These are phyloP conservation scores for Heliangelus exortis DNA, from an alignment of 2,797 vertebrate species.

Conservation along the genomic window DNA sequence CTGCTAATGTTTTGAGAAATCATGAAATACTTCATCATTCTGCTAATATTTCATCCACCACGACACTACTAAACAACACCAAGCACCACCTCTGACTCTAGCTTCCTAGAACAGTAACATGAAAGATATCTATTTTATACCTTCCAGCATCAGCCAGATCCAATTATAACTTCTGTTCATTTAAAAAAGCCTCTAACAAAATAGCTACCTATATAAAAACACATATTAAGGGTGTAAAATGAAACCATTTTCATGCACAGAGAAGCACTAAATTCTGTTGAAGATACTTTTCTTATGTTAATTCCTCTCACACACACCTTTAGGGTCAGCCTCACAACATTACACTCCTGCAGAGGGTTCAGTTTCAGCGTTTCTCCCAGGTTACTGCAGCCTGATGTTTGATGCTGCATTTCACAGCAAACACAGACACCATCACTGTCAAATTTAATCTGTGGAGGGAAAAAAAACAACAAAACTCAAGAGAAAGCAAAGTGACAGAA, in stretches of 20 bases:
- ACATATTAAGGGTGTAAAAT: neutral
- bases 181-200: neutral
- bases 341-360: conserved; percentile 94
- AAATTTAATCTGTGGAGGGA: conserved; percentile 89
- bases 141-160: neutral
- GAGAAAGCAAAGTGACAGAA: conserved; percentile 6
- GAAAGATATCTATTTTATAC: neutral
- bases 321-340: conserved; percentile 90
- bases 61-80: neutral
- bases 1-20: no score
- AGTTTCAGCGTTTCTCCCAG: conserved; percentile 95
- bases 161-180: neutral
- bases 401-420: conserved; percentile 94
- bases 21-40: neutral
- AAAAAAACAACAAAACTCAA: conserved; percentile 66
- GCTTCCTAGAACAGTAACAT: neutral
- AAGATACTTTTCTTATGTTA: neutral
- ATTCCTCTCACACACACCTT: conserved; percentile 81
- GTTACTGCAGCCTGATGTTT: conserved; percentile 94
- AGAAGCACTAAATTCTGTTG: neutral
- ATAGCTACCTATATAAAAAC: neutral
- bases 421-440: conserved; percentile 97
- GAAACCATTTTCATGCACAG: neutral
- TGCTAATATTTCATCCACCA: neutral
- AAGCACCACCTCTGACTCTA: neutral